phyloP scores from a whole-genome alignment of 1,140 invertebrate genomes.

The Drosophila pruinosa region DNA sequence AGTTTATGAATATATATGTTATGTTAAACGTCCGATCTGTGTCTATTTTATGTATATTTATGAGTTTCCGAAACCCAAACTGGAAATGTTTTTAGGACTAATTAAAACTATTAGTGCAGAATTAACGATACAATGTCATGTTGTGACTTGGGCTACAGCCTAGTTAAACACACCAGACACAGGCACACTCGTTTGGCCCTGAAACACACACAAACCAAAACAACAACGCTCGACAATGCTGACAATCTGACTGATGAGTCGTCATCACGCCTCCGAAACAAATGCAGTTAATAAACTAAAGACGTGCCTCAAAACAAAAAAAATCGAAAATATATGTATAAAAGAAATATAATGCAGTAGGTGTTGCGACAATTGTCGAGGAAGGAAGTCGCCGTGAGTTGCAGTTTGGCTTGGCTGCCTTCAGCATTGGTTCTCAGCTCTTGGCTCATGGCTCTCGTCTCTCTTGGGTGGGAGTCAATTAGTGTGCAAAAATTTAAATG shows the following conservation, averaged over 20 bases:
- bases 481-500: constrained; percentile 58
- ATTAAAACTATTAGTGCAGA: constrained; percentile 66
- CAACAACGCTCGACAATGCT: constrained; percentile 1
- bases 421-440: neutral
- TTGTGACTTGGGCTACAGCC: constrained; percentile 12
- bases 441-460: too few species aligned
- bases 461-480: constrained; percentile 80
- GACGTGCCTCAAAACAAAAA: constrained; percentile 34
- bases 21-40: neutral
- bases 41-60: constrained; percentile 20
- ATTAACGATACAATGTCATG: constrained; percentile 68
- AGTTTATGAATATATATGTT: constrained; percentile 1
- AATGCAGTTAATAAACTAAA: constrained; percentile 59
- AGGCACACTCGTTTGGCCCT: constrained; percentile 32
- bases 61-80: constrained; percentile 34
- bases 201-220: constrained; percentile 16
- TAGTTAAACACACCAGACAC: constrained; percentile 6
- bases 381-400: constrained; percentile 70
- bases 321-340: constrained; percentile 1
- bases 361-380: constrained; percentile 60
- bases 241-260: constrained; percentile 31
- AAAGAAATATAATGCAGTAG: constrained; percentile 36
- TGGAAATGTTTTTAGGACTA: constrained; percentile 41
- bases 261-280: constrained; percentile 48
- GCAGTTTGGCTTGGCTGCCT: constrained; percentile 40